phyloP scores from a whole-genome alignment of 2,113 vertebrate genomes.

The Crotophaga sulcirostris region DNA sequence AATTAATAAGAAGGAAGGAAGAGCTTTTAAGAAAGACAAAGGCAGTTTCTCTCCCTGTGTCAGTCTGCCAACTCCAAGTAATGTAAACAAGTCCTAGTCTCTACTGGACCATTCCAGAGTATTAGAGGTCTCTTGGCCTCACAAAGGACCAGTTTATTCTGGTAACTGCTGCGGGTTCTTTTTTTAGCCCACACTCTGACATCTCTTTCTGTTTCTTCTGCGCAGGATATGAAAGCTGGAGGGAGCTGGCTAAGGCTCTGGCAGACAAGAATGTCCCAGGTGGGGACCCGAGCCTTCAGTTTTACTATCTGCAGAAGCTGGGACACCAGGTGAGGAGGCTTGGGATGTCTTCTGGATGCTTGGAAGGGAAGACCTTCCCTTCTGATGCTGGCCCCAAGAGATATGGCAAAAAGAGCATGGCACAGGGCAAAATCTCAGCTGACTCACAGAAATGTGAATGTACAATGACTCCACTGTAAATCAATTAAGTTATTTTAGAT shows the following conservation, averaged over 20 bases:
- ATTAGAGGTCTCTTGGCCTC: neutral
- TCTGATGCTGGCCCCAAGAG: neutral
- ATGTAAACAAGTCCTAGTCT: neutral
- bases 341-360: neutral
- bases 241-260: conserved; percentile 75
- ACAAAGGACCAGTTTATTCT: neutral
- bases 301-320: conserved; percentile 5
- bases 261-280: conserved; percentile 47
- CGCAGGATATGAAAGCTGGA: conserved; percentile 75
- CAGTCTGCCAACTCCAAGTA: neutral
- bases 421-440: neutral
- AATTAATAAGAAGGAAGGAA: neutral
- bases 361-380: neutral
- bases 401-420: neutral
- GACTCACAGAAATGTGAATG: neutral
- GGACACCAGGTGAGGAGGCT: conserved; percentile 53
- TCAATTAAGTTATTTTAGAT: neutral
- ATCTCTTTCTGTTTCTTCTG: neutral
- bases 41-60: neutral
- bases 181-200: neutral
- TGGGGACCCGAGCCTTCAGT: conserved; percentile 49
- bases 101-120: neutral
- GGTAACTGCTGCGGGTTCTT: neutral
- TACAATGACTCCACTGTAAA: neutral
- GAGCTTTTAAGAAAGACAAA: neutral